Evolutionary conservation across 1,140 invertebrate genomes (phyloP).

Genomic region (Ylistrum balloti): DNA sequence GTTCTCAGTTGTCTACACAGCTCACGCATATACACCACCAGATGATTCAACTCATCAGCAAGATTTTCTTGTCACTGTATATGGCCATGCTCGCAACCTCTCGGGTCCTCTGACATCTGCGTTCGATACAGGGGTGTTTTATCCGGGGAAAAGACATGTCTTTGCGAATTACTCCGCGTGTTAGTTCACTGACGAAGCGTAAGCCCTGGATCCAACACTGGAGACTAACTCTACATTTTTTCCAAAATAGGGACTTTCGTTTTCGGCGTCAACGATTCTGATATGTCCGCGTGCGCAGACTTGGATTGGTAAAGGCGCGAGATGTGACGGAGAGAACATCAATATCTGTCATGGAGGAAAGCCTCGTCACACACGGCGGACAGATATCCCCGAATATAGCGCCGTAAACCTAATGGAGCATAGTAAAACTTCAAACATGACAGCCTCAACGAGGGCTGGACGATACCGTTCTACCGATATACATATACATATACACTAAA

Average conservation of each 20-base stretch:
- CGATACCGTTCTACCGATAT: neutral
- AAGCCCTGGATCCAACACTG: neutral
- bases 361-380: constrained; percentile 8
- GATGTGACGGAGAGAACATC: constrained; percentile 10
- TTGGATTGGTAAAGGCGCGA: neutral
- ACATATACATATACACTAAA: neutral
- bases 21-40: neutral
- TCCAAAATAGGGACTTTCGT: neutral
- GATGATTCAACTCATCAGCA: neutral
- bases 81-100: neutral
- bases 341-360: constrained; percentile 28
- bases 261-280: constrained; percentile 37
- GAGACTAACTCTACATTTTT: neutral
- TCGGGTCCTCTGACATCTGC: neutral
- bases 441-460: neutral
- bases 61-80: neutral
- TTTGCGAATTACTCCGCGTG: constrained; percentile 13
- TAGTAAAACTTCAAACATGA: neutral
- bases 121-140: constrained; percentile 25
- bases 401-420: neutral
- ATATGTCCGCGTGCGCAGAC: constrained; percentile 20
- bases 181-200: constrained; percentile 22
- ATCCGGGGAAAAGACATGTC: constrained; percentile 14
- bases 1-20: neutral
- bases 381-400: neutral